Conservation (phyloP, 2,797 vertebrate genomes). For the Sebastes reedi region DNA sequence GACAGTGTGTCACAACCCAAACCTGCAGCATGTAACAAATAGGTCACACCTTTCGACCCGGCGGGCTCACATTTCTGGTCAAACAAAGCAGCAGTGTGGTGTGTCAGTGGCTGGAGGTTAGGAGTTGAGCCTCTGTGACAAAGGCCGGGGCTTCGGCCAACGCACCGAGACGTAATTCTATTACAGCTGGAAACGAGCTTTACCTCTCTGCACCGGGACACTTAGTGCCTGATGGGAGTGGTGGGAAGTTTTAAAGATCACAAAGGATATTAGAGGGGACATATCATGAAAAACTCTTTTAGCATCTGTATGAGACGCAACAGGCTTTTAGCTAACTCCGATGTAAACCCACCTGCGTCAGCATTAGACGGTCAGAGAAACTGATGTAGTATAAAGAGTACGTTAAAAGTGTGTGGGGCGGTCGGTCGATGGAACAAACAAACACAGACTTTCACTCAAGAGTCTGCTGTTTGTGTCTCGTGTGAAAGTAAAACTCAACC, state of each 20-base stretch:
- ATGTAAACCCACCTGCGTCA: no score
- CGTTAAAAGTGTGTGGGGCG: no score
- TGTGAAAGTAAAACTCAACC: no score
- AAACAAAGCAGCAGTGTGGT: slow-evolving; percentile 35
- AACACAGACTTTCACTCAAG: no score
- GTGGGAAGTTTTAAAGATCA: slow-evolving; percentile 21
- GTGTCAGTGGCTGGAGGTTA: slow-evolving; percentile 4
- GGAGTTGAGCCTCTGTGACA: slow-evolving; percentile 27
- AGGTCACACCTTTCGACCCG: neutral
- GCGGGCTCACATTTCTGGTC: slow-evolving; percentile 3
- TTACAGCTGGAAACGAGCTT: slow-evolving; percentile 28
- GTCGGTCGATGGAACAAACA: no score
- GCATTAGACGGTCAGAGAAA: rapidly evolving
- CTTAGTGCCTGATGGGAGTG: slow-evolving; percentile 13
- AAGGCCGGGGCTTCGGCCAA: slow-evolving; percentile 18
- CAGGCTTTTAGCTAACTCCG: no score
- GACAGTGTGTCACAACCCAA: slow-evolving; percentile 4
- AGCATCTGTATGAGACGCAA: no score
- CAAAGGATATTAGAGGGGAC: slow-evolving; percentile 19
- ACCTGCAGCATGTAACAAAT: slow-evolving; percentile 6
- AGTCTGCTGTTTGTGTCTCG: no score
- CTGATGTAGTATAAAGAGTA: no score
- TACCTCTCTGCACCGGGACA: neutral
- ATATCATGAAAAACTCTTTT: no score
- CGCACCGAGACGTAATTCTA: slow-evolving; percentile 14